Evolutionary conservation across 2,888 invertebrate genomes (phyloP), one percentile per base, ranked within the genome.

Genomic region (Perizoma affinitatum): DNA sequence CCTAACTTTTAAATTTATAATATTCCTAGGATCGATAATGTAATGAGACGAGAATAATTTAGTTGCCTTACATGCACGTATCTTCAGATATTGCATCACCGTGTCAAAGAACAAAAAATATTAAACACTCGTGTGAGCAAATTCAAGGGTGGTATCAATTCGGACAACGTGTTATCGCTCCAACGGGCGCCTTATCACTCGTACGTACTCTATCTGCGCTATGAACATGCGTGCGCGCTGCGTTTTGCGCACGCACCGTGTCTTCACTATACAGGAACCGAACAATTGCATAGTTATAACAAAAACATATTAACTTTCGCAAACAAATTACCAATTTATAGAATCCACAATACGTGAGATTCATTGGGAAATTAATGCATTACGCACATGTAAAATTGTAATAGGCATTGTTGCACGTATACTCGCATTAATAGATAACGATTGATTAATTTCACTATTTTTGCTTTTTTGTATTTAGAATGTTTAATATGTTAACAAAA

Each of bases 181-280:
- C 73, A 71, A 74, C 77, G 72, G 68, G 71, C 65, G 59, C 73
- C 79, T 84, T 88, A 89, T 89, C 89, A 71, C 74, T 42, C 77
- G 84, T 78, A 88, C 86, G 83, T 84, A 83, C 76, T 79, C 79
- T 91, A 91, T 90, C 91, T 81, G 74, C 80, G 78, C 78, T 77
- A 76, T 80, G 79, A 82, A 82, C 82, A 87, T 86, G 88, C 84
- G 86, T 87, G 83, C 70, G 78, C 68, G 72, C 80, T 86, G 84
- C 84, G 83, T 88, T 90, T 90, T 66, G 88, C 86, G 58, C 54
- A 86, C 83, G 85, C 58, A 85, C 84, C 80, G 70, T 70, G 72
- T 63, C 71, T 66, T 72, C 77, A 80, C 71, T 63, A 69, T 76
- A 82, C 88, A 87, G 71, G 66, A 71, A 67, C 66, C 5, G 38